Conservation (phyloP, 2,113 vertebrate species). For the Garra rufa region DNA sequence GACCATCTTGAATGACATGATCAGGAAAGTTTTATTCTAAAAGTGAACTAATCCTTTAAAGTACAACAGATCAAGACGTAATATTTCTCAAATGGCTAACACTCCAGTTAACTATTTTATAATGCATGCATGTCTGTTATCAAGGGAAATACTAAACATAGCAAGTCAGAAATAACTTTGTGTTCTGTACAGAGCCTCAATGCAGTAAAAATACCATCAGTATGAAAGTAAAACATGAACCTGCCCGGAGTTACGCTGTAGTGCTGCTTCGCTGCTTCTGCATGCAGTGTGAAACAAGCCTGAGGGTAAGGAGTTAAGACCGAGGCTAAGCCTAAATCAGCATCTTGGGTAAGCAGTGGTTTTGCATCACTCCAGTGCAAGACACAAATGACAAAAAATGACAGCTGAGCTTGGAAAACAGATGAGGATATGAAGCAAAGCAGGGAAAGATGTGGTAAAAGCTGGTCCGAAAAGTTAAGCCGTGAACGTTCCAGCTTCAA, state of each 20-base stretch:
- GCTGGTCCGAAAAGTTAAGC: not conserved
- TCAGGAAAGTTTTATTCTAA: too few relatives aligned
- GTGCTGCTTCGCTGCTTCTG: not conserved
- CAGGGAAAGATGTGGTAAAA: not conserved
- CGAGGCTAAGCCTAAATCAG: not conserved
- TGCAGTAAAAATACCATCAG: not conserved
- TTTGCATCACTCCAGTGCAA: not conserved
- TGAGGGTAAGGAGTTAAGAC: constrained; percentile 3
- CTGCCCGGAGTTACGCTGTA: not conserved
- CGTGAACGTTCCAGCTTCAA: not conserved
- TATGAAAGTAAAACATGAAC: not conserved
- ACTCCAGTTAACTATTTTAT: not conserved
- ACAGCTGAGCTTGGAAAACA: not conserved
- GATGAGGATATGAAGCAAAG: not conserved
- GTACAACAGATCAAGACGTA: not conserved
- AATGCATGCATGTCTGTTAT: not conserved
- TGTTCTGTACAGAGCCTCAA: not conserved
- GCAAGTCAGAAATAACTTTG: not conserved
- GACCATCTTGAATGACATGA: too few relatives aligned
- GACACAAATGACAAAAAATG: not conserved
- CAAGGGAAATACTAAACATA: not conserved
- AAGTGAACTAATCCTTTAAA: too few relatives aligned
- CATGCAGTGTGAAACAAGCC: not conserved
- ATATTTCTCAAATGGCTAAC: not conserved
- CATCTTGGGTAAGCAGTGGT: not conserved